Percentiles rank a stretch among this genome's conserved stretches.
Evolutionary conservation across 2,797 vertebrate species (phyloP).

Genomic region (Rhinoraja longicauda): DNA sequence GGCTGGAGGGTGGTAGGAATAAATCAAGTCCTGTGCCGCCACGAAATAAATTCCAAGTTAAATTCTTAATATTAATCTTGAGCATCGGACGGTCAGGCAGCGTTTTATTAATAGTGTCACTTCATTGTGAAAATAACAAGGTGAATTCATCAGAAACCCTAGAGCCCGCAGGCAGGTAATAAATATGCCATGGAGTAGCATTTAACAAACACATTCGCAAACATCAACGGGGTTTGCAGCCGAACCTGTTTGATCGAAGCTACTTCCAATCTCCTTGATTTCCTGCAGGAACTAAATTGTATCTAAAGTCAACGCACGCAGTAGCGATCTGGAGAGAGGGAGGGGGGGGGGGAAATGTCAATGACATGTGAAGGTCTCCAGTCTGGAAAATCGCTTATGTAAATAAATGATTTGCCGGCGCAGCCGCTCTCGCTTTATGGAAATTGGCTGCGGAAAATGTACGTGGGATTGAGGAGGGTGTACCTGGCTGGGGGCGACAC

Average conservation of each 20-base stretch:
- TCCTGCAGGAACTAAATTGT: neutral
- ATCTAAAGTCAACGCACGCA: constrained; percentile 22
- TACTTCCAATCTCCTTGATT: neutral
- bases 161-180: neutral
- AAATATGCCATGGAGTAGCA: neutral
- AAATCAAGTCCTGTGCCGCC: neutral
- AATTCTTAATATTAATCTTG: neutral
- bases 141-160: neutral
- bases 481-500: neutral
- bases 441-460: neutral
- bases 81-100: neutral
- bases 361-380: constrained; percentile 27
- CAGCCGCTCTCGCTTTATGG: neutral
- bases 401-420: constrained; percentile 21
- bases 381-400: constrained; percentile 25
- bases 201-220: neutral
- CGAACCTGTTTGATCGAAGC: constrained; percentile 20
- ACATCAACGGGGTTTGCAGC: neutral
- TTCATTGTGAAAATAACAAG: neutral
- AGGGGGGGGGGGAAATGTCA: neutral
- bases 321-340: neutral
- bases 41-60: neutral
- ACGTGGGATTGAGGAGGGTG: neutral
- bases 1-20: neutral
- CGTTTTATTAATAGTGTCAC: neutral